Conservation (phyloP, 1,140 invertebrate genomes). For the Conopomorpha cramerella region DNA sequence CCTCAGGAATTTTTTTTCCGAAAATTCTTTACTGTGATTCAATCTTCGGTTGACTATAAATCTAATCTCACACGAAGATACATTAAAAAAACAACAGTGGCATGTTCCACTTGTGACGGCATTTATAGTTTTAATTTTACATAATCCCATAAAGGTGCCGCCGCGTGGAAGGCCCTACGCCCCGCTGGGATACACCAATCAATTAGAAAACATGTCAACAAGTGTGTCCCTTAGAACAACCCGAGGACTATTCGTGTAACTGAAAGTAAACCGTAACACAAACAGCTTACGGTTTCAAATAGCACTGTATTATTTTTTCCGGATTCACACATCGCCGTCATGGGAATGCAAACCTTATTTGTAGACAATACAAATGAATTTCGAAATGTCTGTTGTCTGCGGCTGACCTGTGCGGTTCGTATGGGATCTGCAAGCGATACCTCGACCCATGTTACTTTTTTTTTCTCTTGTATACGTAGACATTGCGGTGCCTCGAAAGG, state of each 20-base stretch:
- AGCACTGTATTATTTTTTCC: conserved; percentile 2
- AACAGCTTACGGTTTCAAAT: conserved; percentile 28
- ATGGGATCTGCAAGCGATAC: conserved; percentile 46
- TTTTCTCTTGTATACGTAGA: conserved; percentile 42
- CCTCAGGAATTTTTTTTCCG: too few species aligned
- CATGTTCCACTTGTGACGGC: conserved; percentile 47
- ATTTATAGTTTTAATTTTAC: conserved; percentile 54
- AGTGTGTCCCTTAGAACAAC: conserved; percentile 47
- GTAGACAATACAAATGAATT: too few species aligned
- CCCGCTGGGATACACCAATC: conserved; percentile 53
- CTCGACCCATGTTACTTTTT: conserved; percentile 37
- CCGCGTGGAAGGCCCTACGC: conserved; percentile 35
- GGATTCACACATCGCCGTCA: not conserved
- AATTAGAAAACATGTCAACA: conserved; percentile 61
- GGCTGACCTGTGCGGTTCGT: too few species aligned
- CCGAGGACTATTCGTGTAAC: conserved; percentile 11
- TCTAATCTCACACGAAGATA: conserved; percentile 7
- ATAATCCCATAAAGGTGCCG: conserved; percentile 54
- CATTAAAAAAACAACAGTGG: conserved; percentile 40
- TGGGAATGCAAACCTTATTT: too few species aligned
- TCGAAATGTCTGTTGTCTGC: too few species aligned
- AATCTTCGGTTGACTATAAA: too few species aligned
- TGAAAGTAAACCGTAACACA: conserved; percentile 37
- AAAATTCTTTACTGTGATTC: too few species aligned
- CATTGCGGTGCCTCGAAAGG: conserved; percentile 49